Conservation (phyloP, 2,797 vertebrate species). For the Lepus oiostolus region DNA sequence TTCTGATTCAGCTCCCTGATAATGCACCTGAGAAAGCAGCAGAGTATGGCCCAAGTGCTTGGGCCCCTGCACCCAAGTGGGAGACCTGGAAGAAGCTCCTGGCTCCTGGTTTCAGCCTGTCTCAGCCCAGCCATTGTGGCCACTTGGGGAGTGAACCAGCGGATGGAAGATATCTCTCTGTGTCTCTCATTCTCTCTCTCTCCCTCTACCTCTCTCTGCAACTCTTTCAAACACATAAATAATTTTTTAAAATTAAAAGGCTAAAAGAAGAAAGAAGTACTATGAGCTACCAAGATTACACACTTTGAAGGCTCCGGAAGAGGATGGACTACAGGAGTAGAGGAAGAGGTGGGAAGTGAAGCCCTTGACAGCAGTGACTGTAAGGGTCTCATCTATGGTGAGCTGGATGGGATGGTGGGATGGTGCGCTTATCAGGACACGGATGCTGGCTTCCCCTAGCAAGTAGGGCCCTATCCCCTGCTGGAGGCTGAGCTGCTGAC, state of each 20-base stretch:
- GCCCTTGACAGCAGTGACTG: background rate
- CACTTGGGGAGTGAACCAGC: too few relatives aligned
- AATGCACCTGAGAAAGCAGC: too few relatives aligned
- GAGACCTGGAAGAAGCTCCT: too few relatives aligned
- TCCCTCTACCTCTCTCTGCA: too few relatives aligned
- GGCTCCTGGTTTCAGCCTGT: too few relatives aligned
- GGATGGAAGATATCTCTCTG: too few relatives aligned
- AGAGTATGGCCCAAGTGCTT: too few relatives aligned
- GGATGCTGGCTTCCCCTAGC: background rate
- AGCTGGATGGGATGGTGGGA: background rate
- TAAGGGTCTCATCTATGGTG: background rate
- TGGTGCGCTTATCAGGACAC: background rate
- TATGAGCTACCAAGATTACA: background rate
- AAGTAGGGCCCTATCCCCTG: background rate
- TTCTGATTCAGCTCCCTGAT: too few relatives aligned
- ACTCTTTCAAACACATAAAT: too few relatives aligned
- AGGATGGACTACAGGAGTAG: conserved; percentile 45
- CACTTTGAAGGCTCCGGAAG: background rate
- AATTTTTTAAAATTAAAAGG: background rate
- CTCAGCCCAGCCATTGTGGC: too few relatives aligned
- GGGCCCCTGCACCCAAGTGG: too few relatives aligned
- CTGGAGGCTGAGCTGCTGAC: background rate
- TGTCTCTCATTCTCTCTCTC: too few relatives aligned
- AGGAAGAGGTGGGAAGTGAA: background rate
- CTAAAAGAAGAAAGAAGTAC: conserved; percentile 23